Evolutionary conservation across 2,113 vertebrate species (phyloP), one percentile per base, ranked within the genome.

Genomic region (Pseudopipra pipra): DNA sequence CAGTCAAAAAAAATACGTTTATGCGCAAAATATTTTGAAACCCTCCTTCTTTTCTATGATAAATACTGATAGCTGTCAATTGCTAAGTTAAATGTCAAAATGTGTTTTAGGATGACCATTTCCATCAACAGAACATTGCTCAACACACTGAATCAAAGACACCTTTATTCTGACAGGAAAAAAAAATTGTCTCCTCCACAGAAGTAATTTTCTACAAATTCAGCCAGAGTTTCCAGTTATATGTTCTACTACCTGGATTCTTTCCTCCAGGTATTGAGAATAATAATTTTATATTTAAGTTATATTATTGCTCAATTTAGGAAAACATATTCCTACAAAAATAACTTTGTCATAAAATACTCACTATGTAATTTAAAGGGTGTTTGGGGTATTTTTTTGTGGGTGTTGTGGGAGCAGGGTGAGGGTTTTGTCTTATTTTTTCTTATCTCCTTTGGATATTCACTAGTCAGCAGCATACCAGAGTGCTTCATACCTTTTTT

Each of bases 391-490:
- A n/a, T 39, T 39, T 39, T 39, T 25, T 24, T 15, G 12, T 11
- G 4, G 2, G 6, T 2, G 7, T 3, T 4, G 4, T 14, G 12
- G 4, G 16, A 14, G 11, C 14, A 22, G 9, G 8, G 8, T 14
- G 11, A 14, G 16, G 11, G 0, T 3, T 27, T 35, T 70, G 10
- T 44, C 6, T 44, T 54, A 3, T 6, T 65, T 46, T 37, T 39
- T 46, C 21, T n/a, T 39, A 7, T 33, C 6, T 76, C 9, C 41
- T 91, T 85, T 77, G 22, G 6, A 8, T 85, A 54, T 71, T 67
- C 28, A 82, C 7, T 37, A 44, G 9, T 62, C 52, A 63, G 31
- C 33, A 81, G n/a, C 3, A 33, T 11, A 58, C 6, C 28, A 66
- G 30, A 33, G 9, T 24, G 14, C 11, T 67, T 80, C 56, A 44